phyloP scores from a whole-genome alignment of 2,888 invertebrate species.

The Harpalus rufipes region DNA sequence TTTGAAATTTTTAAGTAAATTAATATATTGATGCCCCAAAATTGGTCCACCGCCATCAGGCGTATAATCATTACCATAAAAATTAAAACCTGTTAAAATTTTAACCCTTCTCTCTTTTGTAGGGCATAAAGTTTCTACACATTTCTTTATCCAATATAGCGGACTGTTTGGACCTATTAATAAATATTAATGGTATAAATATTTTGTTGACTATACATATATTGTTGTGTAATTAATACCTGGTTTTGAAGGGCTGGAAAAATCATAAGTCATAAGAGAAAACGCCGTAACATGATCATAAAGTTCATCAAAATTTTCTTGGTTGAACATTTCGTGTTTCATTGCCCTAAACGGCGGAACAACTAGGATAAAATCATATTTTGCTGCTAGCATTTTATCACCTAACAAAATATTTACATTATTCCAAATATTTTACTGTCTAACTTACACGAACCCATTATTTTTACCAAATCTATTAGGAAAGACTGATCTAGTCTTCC shows the following conservation, averaged over 20 bases:
- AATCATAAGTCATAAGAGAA: constrained; percentile 98
- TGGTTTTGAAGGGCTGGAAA: constrained; percentile 88
- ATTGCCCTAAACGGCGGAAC: constrained; percentile 88
- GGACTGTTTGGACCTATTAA: constrained; percentile 92
- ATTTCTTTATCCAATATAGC: constrained; percentile 87
- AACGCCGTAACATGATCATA: constrained; percentile 89
- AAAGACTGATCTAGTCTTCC: constrained; percentile 80
- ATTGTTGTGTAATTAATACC: constrained; percentile 76
- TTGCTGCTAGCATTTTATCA: constrained; percentile 79
- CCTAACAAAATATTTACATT: constrained; percentile 75
- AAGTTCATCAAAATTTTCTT: constrained; percentile 87
- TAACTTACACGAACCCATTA: constrained; percentile 76
- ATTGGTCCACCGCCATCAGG: constrained; percentile 91
- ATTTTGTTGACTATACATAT: constrained; percentile 11
- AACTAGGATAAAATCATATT: constrained; percentile 85
- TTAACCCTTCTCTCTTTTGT: constrained; percentile 83
- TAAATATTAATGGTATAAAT: background rate
- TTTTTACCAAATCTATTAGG: constrained; percentile 83
- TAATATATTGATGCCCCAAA: constrained; percentile 87
- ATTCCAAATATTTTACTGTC: constrained; percentile 47
- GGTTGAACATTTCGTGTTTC: constrained; percentile 84
- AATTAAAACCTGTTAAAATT: constrained; percentile 93
- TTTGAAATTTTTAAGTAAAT: constrained; percentile 86
- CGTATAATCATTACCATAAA: constrained; percentile 94
- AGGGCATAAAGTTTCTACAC: constrained; percentile 87